Base-by-base conservation (phyloP, 2,113 vertebrate genomes). In the Phrynosoma platyrhinos region DNA sequence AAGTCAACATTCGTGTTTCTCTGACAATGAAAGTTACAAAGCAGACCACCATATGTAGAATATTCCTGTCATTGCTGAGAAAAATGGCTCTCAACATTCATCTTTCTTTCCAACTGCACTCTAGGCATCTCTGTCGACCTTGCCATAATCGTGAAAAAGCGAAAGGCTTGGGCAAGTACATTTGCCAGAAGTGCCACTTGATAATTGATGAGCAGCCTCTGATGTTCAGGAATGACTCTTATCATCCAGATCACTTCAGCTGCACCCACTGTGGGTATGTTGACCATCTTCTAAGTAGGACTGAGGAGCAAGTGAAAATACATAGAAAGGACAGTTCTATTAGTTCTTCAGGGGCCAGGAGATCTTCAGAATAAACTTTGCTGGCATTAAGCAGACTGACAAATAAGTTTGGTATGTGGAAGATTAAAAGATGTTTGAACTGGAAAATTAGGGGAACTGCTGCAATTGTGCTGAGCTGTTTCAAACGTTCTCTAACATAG, bases 141-240 rank as follows among this genome's bases (percentile, higher is more conserved):
- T 97, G 97, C 87, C 96, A 97, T 86, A 96, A 96, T 89, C 95
- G 89, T 2, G 97, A 97, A 90, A 97, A 97, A 91, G 97, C 97
- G 9, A 97, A 97, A 87, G 94, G 95, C 14, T 91, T 97, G 92
- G 97, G 97, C 88, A 97, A 96, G 81, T 97, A 96, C 58, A 93
- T 97, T 94, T 97, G 97, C 58, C 97, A 97, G 93, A 95, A 96
- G 53, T 97, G 97, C 86, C 96, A 97, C 89, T 86, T 96, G 92
- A 96, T 97, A 85, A 97, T 97, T 4, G 97, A 97, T 8, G 97
- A 97, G 80, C 95, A 96, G 88, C 96, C 97, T 58, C 95, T 97
- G 88, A 95, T 97, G 96, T 97, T 97, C 82, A 94, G 88, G 91
- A 97, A 94, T 1, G 97, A 97, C 5, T 95, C 97, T 47, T 97